These are phyloP conservation scores for Odocoileus hemionus DNA, from an alignment of 2,113 vertebrate genomes.

Conservation along the genomic window DNA sequence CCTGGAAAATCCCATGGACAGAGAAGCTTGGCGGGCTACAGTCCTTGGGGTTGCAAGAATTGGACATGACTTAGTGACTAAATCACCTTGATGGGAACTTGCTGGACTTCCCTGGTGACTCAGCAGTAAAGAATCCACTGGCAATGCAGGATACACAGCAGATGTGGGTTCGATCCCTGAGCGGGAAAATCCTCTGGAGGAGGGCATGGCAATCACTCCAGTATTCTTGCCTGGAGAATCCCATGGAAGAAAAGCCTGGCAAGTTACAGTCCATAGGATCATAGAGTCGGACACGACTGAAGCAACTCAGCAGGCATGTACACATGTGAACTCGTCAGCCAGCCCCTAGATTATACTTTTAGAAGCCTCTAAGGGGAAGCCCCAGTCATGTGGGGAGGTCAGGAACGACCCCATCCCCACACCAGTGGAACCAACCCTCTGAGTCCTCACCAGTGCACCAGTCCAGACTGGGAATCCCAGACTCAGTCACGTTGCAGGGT, in stretches of 20 bases:
- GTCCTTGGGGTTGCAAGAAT: background rate
- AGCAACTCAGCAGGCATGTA: background rate
- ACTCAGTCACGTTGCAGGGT: background rate
- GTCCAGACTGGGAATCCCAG: background rate
- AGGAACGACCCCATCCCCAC: background rate
- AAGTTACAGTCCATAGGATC: background rate
- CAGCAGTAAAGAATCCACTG: background rate
- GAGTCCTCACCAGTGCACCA: background rate
- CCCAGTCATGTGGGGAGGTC: background rate
- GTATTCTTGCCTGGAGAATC: background rate
- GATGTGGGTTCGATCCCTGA: fast-evolving
- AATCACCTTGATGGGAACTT: background rate
- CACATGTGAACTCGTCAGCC: background rate
- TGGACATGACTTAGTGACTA: background rate
- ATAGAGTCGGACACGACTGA: background rate
- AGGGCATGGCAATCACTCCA: background rate
- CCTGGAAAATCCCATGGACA: background rate
- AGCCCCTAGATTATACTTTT: background rate
- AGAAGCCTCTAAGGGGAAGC: background rate
- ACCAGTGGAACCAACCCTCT: background rate
- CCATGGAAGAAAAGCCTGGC: background rate
- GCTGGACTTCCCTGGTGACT: background rate
- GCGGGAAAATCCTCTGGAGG: background rate
- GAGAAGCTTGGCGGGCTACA: background rate
- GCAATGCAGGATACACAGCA: background rate